Conservation (phyloP, 2,888 invertebrate genomes). For the Drosophila anceps region DNA sequence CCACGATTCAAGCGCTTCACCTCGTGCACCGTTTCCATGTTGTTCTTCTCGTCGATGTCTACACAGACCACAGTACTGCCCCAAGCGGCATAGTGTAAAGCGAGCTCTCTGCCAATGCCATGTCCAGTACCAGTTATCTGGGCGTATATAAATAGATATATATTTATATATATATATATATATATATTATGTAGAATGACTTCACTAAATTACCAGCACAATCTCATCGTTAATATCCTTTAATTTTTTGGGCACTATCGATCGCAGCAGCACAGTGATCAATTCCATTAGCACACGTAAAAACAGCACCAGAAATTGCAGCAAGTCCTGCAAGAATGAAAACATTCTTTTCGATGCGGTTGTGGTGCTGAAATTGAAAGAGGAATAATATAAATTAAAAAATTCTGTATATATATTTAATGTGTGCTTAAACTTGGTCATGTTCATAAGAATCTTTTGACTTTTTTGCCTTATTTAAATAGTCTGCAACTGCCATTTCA, state of each 20-base stretch:
- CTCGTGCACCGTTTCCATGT: constrained; percentile 88
- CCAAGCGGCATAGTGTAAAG: constrained; percentile 89
- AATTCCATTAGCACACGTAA: constrained; percentile 74
- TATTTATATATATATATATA: neutral
- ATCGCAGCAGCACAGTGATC: constrained; percentile 54
- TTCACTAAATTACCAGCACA: constrained; percentile 88
- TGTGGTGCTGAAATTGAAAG: constrained; percentile 73
- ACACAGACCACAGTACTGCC: constrained; percentile 91
- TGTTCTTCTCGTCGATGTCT: constrained; percentile 90
- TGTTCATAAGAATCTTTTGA: no score
- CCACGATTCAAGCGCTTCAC: constrained; percentile 84
- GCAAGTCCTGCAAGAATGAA: constrained; percentile 74
- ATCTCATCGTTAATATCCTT: constrained; percentile 92
- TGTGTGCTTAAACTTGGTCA: no score
- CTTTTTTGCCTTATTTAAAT: neutral
- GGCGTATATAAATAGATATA: neutral
- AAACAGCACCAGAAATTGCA: constrained; percentile 78
- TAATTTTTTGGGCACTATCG: constrained; percentile 84
- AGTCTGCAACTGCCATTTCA: neutral
- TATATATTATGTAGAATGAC: neutral
- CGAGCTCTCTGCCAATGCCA: constrained; percentile 93
- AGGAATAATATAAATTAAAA: neutral
- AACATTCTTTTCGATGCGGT: constrained; percentile 80
- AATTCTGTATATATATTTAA: neutral
- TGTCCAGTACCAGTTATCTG: constrained; percentile 94